phyloP scores from a whole-genome alignment of 2,888 invertebrate species.

The Pyrrhia umbra region DNA sequence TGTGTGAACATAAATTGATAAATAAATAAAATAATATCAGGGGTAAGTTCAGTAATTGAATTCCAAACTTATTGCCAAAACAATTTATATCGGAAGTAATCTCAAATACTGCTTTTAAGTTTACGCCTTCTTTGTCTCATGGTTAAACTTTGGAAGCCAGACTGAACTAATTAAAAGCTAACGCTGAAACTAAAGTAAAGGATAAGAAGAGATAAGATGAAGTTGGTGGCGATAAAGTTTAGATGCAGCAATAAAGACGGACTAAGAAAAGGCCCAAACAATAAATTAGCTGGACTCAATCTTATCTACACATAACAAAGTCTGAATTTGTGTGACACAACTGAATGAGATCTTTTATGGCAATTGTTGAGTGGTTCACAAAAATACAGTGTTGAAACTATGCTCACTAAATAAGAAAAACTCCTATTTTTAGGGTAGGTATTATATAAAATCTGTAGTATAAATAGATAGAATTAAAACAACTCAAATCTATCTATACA shows the following conservation, averaged over 20 bases:
- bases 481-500: too few species aligned
- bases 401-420: too few species aligned
- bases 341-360: background rate
- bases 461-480: too few species aligned
- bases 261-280: conserved; percentile 14
- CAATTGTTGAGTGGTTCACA: background rate
- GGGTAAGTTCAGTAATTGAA: too few species aligned
- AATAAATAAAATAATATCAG: too few species aligned
- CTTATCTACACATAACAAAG: conserved; percentile 24
- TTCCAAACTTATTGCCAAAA: background rate
- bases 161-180: conserved; percentile 29
- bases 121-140: background rate
- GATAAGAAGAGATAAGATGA: conserved; percentile 17
- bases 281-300: conserved; percentile 26
- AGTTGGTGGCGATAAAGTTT: conserved; percentile 13
- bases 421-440: too few species aligned
- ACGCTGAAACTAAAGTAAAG: conserved; percentile 11
- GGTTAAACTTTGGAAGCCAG: conserved; percentile 1
- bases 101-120: background rate
- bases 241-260: conserved; percentile 3
- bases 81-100: background rate
- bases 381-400: background rate
- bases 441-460: too few species aligned
- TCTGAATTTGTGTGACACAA: conserved; percentile 6
- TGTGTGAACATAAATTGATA: too few species aligned